Conservation (phyloP, 2,113 vertebrate genomes). For the Anguilla japonica region DNA sequence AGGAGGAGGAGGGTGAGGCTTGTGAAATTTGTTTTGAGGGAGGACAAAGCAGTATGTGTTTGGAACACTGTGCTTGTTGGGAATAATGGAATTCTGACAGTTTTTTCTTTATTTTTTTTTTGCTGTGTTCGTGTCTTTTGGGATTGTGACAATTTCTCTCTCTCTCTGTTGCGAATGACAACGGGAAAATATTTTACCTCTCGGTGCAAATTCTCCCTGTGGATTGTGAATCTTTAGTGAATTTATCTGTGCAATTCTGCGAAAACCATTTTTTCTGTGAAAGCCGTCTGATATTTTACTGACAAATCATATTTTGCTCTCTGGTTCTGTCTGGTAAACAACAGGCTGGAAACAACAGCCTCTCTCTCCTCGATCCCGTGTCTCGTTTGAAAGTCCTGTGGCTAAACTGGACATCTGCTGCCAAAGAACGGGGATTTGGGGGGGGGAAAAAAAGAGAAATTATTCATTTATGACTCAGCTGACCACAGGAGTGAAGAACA, state of each 20-base stretch:
- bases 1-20: slow-evolving; percentile 59
- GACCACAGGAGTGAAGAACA: neutral
- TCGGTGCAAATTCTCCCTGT: slow-evolving; percentile 3
- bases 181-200: neutral
- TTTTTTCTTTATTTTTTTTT: too few species aligned
- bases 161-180: neutral
- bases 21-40: slow-evolving; percentile 61
- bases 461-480: neutral
- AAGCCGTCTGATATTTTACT: neutral
- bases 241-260: neutral
- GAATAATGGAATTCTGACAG: slow-evolving; percentile 5
- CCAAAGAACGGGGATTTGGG: neutral
- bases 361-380: neutral
- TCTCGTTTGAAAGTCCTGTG: neutral
- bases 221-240: slow-evolving; percentile 14
- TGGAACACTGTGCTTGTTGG: slow-evolving; percentile 12
- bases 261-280: neutral
- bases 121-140: neutral
- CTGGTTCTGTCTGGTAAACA: slow-evolving; percentile 4
- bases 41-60: slow-evolving; percentile 62
- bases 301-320: neutral
- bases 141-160: neutral
- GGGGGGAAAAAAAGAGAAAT: neutral
- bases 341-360: neutral
- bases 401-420: neutral